A percentile compares a stretch with the other conserved stretches of the same genome.
Evolutionary conservation across 2,888 invertebrate species (phyloP).

Genomic region (Drosophila fungiperda): DNA sequence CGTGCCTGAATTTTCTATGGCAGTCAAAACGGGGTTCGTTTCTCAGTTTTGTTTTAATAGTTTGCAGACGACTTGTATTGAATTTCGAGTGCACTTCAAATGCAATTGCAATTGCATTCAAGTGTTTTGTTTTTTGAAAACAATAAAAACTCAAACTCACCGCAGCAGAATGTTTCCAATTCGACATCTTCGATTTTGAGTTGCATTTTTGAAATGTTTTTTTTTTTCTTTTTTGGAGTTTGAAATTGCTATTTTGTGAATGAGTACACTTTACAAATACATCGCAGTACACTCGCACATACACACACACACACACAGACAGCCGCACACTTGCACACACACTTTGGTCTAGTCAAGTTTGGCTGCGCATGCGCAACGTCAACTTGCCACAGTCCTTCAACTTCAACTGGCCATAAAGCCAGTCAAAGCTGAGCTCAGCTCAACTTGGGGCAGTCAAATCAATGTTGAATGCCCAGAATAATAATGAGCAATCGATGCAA

Average conservation of each 20-base stretch:
- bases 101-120: constrained; percentile 10
- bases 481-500: constrained; percentile 63
- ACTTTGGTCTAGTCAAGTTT: constrained; percentile 8
- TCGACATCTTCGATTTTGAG: constrained; percentile 82
- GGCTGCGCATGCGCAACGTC: constrained; percentile 70
- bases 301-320: not conserved
- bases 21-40: constrained; percentile 3
- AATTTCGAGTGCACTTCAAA: constrained; percentile 42
- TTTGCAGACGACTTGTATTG: constrained; percentile 19
- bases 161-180: constrained; percentile 84
- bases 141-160: constrained; percentile 69
- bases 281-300: constrained; percentile 1
- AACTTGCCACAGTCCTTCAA: constrained; percentile 76
- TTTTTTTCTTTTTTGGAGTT: not conserved
- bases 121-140: constrained; percentile 16
- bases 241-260: not conserved
- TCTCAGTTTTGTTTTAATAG: constrained; percentile 32
- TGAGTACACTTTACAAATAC: constrained; percentile 18
- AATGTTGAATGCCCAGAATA: constrained; percentile 70
- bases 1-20: constrained; percentile 21
- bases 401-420: constrained; percentile 65
- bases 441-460: constrained; percentile 50
- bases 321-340: constrained; percentile 1
- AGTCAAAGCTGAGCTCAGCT: constrained; percentile 59
- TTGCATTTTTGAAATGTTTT: constrained; percentile 46